A percentile compares a stretch with the other conserved stretches of the same genome.
phyloP scores from a whole-genome alignment of 2,888 invertebrate species.

The Lycophotia porphyrea region DNA sequence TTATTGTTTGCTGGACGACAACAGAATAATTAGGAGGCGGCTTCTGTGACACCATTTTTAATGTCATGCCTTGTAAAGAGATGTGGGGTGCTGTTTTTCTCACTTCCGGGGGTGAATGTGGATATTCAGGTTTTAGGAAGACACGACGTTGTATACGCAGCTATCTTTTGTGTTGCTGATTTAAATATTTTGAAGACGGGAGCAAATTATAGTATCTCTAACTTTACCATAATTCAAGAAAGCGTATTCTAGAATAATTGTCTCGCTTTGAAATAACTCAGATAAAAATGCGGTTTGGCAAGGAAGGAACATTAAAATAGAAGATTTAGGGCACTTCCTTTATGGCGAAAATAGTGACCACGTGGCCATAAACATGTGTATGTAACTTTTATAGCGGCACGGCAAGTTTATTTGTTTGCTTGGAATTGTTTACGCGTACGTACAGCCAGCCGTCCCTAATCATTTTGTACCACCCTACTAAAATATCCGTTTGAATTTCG shows the following conservation, averaged over 20 bases:
- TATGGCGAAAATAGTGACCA: slow-evolving; percentile 13
- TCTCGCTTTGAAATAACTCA: background rate
- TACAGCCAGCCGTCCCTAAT: background rate
- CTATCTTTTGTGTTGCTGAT: background rate
- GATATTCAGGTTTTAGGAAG: background rate
- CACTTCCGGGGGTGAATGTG: background rate
- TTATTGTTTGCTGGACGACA: slow-evolving; percentile 63
- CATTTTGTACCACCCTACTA: background rate
- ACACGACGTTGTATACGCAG: background rate
- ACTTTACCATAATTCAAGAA: background rate
- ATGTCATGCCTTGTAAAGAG: slow-evolving; percentile 10
- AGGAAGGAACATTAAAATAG: slow-evolving; percentile 22
- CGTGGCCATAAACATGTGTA: slow-evolving; percentile 23
- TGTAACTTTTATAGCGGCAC: slow-evolving; percentile 23
- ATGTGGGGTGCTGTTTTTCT: background rate
- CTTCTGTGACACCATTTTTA: slow-evolving; percentile 40
- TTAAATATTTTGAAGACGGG: slow-evolving; percentile 1
- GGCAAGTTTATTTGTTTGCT: slow-evolving; percentile 33
- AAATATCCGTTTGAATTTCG: slow-evolving; percentile 6
- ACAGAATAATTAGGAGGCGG: slow-evolving; percentile 53
- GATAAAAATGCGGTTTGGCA: background rate
- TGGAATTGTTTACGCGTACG: slow-evolving; percentile 28
- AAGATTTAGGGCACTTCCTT: slow-evolving; percentile 30
- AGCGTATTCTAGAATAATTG: background rate
- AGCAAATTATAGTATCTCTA: background rate